Evolutionary conservation across 2,797 vertebrate species (phyloP).

Genomic region (Epinephelus awoara): DNA sequence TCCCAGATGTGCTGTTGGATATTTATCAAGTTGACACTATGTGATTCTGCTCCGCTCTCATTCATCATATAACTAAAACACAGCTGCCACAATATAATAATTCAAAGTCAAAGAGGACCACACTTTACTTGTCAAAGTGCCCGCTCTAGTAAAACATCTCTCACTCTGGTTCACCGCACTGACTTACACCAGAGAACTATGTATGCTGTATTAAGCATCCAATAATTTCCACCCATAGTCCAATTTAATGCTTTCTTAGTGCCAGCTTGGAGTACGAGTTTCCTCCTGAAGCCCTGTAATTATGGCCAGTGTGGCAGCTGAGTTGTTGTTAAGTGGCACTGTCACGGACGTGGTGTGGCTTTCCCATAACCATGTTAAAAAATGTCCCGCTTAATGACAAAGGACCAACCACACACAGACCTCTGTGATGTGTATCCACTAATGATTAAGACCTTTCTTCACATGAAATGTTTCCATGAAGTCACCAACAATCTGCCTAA

Average conservation of each 20-base stretch:
- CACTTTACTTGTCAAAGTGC: constrained; percentile 43
- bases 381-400: constrained; percentile 56
- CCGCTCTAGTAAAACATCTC: constrained; percentile 29
- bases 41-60: constrained; percentile 32
- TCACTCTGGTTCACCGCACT: constrained; percentile 38
- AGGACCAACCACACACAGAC: constrained; percentile 40
- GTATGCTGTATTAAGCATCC: constrained; percentile 33
- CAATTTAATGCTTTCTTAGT: constrained; percentile 45
- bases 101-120: constrained; percentile 43
- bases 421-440: constrained; percentile 26
- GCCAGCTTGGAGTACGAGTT: constrained; percentile 39
- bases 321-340: constrained; percentile 49
- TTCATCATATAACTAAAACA: constrained; percentile 46
- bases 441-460: constrained; percentile 31
- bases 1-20: constrained; percentile 48
- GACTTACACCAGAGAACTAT: constrained; percentile 38
- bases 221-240: constrained; percentile 40
- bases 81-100: constrained; percentile 45
- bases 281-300: constrained; percentile 66
- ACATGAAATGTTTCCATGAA: constrained; percentile 55
- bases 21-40: constrained; percentile 31
- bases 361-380: constrained; percentile 44
- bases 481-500: constrained; percentile 47
- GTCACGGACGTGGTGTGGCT: constrained; percentile 53
- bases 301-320: constrained; percentile 57